Evolutionary conservation across 2,113 vertebrate species (phyloP).

Genomic region (Galbula dea): DNA sequence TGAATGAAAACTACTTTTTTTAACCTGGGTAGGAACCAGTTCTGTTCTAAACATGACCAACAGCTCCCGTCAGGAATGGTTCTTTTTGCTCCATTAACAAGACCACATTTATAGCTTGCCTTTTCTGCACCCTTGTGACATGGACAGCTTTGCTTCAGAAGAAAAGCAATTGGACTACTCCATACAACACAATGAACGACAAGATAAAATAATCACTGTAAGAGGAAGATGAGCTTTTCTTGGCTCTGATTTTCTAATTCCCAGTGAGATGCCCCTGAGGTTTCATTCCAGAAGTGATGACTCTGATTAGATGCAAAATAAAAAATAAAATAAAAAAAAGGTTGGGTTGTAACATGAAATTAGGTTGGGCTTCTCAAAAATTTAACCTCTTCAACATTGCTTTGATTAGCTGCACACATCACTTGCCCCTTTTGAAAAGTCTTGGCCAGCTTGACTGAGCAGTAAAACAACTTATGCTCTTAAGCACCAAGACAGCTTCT

Average conservation of each 20-base stretch:
- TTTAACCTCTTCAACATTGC: background rate
- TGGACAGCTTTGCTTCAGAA: background rate
- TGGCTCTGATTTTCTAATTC: background rate
- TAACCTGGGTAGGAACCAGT: background rate
- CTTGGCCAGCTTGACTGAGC: background rate
- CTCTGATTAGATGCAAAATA: background rate
- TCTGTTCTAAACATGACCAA: background rate
- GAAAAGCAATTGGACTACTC: background rate
- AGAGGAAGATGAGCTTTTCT: background rate
- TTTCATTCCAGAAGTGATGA: background rate
- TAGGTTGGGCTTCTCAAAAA: background rate
- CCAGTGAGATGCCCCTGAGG: background rate
- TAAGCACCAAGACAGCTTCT: background rate
- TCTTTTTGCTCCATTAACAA: background rate
- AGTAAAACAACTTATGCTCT: constrained; percentile 5
- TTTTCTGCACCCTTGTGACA: background rate
- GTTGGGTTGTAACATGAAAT: background rate
- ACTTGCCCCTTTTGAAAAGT: background rate
- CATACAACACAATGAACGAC: background rate
- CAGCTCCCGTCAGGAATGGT: background rate
- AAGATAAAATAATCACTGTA: background rate
- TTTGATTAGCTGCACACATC: background rate
- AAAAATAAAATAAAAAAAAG: constrained; percentile 32
- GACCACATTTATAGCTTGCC: background rate
- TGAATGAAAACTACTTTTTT: background rate